phyloP scores from a whole-genome alignment of 1,140 invertebrate genomes.

The Drosophila tani region DNA sequence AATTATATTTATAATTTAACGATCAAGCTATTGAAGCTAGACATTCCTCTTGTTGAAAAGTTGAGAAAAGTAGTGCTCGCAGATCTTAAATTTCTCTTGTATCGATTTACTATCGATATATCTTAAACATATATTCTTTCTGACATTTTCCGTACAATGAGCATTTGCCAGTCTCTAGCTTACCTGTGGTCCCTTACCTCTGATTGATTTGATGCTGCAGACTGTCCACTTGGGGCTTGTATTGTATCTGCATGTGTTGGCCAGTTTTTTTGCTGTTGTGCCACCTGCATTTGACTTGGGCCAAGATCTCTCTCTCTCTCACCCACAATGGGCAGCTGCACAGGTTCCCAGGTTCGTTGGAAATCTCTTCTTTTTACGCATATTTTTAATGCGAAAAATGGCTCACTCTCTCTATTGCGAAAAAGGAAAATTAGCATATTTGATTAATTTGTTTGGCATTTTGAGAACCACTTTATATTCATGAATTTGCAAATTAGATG shows the following conservation, averaged over 20 bases:
- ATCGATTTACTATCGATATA: too few relatives aligned
- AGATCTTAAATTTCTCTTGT: too few relatives aligned
- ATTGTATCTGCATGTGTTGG: not conserved
- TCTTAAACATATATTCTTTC: too few relatives aligned
- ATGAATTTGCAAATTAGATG: conserved; percentile 70
- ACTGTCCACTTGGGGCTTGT: conserved; percentile 1
- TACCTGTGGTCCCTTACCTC: not conserved
- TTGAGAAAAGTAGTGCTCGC: too few relatives aligned
- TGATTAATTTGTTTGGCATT: conserved; percentile 73
- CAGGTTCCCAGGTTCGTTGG: conserved; percentile 15
- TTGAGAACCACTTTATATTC: conserved; percentile 73
- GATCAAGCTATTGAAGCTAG: not conserved
- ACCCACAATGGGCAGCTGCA: conserved; percentile 16
- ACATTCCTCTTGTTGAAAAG: too few relatives aligned
- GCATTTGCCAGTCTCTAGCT: not conserved
- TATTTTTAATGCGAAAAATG: conserved; percentile 50
- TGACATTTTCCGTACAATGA: not conserved
- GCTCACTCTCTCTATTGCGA: not conserved
- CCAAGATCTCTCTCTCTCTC: not conserved
- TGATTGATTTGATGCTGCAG: conserved; percentile 2
- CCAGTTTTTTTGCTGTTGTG: not conserved
- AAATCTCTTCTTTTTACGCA: conserved; percentile 55
- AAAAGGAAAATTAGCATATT: conserved; percentile 69
- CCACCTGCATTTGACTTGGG: conserved; percentile 20
- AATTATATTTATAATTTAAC: not conserved